Evolutionary conservation across 2,113 vertebrate species (phyloP).

Genomic region (Eira barbara): DNA sequence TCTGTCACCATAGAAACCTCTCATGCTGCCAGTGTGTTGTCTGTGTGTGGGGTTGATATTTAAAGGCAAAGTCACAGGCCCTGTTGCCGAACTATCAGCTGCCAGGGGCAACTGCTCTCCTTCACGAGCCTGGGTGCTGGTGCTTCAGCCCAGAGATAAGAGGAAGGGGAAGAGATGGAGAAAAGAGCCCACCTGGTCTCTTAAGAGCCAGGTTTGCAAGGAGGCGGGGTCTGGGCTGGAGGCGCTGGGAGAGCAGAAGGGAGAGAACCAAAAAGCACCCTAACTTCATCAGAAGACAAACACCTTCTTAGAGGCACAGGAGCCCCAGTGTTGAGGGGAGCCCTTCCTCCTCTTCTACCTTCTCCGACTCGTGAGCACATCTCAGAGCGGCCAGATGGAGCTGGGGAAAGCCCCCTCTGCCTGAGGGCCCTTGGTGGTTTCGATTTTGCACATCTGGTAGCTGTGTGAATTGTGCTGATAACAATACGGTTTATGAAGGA

Average conservation of each 20-base stretch:
- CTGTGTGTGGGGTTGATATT: conserved; percentile 81
- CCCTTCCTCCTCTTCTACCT: background rate
- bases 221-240: background rate
- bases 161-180: background rate
- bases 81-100: conserved; percentile 22
- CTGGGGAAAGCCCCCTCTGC: background rate
- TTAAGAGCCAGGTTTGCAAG: background rate
- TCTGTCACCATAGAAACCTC: conserved; percentile 87
- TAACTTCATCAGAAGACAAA: background rate
- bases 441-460: conserved; percentile 37
- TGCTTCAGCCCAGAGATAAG: conserved; percentile 36
- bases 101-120: conserved; percentile 57
- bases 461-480: conserved; percentile 67
- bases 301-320: background rate
- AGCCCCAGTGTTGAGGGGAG: background rate
- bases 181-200: background rate
- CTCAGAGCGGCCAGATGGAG: background rate
- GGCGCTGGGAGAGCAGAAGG: background rate
- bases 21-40: conserved; percentile 79
- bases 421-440: conserved; percentile 46
- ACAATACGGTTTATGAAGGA: conserved; percentile 28
- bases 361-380: background rate
- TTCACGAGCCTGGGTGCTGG: background rate
- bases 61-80: conserved; percentile 79
- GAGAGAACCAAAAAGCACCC: background rate